Evolutionary conservation across 2,888 invertebrate genomes (phyloP).

Genomic region (Campoplex capitator): DNA sequence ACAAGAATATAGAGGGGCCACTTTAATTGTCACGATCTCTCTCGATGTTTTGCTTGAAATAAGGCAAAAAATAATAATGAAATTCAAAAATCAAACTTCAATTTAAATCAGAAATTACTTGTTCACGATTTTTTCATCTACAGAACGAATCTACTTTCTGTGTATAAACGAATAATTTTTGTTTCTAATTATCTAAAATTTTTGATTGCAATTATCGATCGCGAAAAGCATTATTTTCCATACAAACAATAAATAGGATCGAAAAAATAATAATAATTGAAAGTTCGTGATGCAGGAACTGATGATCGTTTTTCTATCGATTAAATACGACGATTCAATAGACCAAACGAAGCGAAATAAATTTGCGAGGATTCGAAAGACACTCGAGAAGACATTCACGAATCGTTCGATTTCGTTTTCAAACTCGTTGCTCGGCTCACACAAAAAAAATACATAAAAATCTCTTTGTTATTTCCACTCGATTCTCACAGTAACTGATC

Average conservation of each 20-base stretch:
- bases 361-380: background rate
- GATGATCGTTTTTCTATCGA: background rate
- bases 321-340: background rate
- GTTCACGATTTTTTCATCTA: background rate
- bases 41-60: conserved; percentile 24
- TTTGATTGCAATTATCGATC: no score
- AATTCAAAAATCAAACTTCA: no score
- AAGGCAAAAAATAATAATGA: background rate
- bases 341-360: background rate
- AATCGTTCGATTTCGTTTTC: background rate
- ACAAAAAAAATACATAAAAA: background rate
- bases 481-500: background rate
- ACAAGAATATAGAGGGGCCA: conserved; percentile 26
- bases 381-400: background rate
- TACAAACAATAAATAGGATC: background rate
- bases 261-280: background rate
- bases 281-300: background rate
- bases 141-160: background rate
- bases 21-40: conserved; percentile 38
- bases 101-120: background rate
- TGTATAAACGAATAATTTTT: no score
- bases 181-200: no score
- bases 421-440: background rate
- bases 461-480: background rate
- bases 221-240: no score